These are phyloP conservation scores for Mamestra configurata DNA, from an alignment of 1,140 invertebrate species.

Conservation along the genomic window DNA sequence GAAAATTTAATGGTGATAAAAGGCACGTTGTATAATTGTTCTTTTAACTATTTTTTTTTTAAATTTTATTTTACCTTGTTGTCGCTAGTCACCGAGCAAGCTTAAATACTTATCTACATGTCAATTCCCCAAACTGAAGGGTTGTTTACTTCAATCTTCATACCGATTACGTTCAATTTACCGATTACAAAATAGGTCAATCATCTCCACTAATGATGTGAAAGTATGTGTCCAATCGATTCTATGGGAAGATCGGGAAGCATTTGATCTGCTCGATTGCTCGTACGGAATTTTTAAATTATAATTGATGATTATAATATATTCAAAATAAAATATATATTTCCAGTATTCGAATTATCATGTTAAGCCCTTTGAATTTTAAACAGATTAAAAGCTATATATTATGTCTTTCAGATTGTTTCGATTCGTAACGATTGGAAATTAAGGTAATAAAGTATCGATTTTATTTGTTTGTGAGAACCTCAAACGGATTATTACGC, in stretches of 20 bases:
- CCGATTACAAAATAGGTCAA: conserved; percentile 33
- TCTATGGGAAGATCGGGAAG: conserved; percentile 5
- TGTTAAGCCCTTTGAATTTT: conserved; percentile 16
- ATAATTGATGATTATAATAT: conserved; percentile 39
- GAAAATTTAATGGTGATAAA: too few species aligned
- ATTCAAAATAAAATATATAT: conserved; percentile 16
- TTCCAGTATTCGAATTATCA: conserved; percentile 19
- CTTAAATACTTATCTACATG: not conserved
- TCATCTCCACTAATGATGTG: conserved; percentile 29
- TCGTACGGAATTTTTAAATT: conserved; percentile 34
- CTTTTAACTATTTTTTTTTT: too few species aligned
- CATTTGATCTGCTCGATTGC: conserved; percentile 22
- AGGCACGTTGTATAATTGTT: too few species aligned
- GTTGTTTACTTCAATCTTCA: not conserved
- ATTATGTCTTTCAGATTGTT: not conserved
- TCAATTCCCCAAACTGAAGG: not conserved
- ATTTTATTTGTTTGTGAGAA: conserved; percentile 37
- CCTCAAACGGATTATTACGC: not conserved
- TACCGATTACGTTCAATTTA: conserved; percentile 1
- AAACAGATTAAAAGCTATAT: not conserved
- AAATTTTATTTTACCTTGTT: too few species aligned
- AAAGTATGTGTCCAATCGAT: conserved; percentile 36
- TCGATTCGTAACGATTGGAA: conserved; percentile 35
- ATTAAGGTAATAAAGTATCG: conserved; percentile 17
- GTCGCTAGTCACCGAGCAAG: too few species aligned